Evolutionary conservation across 2,113 vertebrate genomes (phyloP).

Genomic region (Mustelus asterias): DNA sequence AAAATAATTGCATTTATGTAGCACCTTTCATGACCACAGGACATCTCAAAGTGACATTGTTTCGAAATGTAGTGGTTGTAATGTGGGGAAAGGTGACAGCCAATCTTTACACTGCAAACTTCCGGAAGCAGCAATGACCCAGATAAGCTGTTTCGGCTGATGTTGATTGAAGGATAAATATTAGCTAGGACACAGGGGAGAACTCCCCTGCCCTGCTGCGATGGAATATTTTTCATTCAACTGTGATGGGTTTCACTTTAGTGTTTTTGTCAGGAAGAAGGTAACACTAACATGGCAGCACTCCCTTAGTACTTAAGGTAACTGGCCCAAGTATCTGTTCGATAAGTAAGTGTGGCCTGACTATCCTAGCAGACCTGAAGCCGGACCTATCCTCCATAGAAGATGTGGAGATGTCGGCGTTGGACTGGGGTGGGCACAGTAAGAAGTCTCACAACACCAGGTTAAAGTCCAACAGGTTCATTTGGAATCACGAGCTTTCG

Average conservation of each 20-base stretch:
- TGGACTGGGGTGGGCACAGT: too few relatives aligned
- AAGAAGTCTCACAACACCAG: too few relatives aligned
- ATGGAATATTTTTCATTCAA: neutral
- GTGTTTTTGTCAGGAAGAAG: neutral
- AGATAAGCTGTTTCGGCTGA: neutral
- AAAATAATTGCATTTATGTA: neutral
- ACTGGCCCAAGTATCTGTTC: neutral
- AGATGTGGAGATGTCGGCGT: too few relatives aligned
- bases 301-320: neutral
- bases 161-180: neutral
- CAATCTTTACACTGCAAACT: neutral
- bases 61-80: neutral
- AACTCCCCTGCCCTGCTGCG: too few relatives aligned
- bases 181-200: neutral
- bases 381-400: neutral
- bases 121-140: neutral
- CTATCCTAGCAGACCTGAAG: neutral
- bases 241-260: neutral
- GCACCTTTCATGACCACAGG: neutral
- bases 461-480: too few relatives aligned
- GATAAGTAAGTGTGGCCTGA: neutral
- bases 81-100: neutral
- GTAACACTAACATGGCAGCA: neutral
- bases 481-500: too few relatives aligned
- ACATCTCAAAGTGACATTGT: neutral